Conservation (phyloP, 2,888 invertebrate species). For the Agonopterix subpropinquella region DNA sequence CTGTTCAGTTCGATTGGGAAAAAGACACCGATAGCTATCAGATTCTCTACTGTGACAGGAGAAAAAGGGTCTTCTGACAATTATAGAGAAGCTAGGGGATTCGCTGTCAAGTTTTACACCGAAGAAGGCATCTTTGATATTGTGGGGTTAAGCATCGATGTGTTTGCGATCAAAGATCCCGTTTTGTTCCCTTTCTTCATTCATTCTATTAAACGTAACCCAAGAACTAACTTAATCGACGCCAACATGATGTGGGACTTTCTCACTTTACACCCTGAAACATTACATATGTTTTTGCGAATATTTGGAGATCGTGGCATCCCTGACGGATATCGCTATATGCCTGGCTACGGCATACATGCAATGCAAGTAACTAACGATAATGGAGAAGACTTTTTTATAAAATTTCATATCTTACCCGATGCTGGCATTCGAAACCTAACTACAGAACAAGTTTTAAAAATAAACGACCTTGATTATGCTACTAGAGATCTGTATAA, state of each 20-base stretch:
- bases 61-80: constrained; percentile 79
- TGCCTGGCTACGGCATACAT: constrained; percentile 94
- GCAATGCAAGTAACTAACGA: constrained; percentile 90
- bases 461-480: constrained; percentile 87
- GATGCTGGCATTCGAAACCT: constrained; percentile 89
- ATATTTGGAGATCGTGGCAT: constrained; percentile 90
- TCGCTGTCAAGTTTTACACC: constrained; percentile 46
- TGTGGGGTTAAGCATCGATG: constrained; percentile 66
- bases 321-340: constrained; percentile 89
- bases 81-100: constrained; percentile 44
- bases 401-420: constrained; percentile 92
- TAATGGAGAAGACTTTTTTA: constrained; percentile 80
- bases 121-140: constrained; percentile 26
- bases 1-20: constrained; percentile 77
- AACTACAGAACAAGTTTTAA: constrained; percentile 74
- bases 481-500: constrained; percentile 88
- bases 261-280: constrained; percentile 72
- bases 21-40: constrained; percentile 69
- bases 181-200: constrained; percentile 65
- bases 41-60: constrained; percentile 77
- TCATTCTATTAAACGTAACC: constrained; percentile 73
- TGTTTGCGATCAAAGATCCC: constrained; percentile 74
- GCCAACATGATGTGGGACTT: constrained; percentile 67
- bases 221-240: constrained; percentile 45
- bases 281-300: constrained; percentile 83